Evolutionary conservation across 2,888 invertebrate genomes (phyloP).

Genomic region (Petrolisthes manimaculis): DNA sequence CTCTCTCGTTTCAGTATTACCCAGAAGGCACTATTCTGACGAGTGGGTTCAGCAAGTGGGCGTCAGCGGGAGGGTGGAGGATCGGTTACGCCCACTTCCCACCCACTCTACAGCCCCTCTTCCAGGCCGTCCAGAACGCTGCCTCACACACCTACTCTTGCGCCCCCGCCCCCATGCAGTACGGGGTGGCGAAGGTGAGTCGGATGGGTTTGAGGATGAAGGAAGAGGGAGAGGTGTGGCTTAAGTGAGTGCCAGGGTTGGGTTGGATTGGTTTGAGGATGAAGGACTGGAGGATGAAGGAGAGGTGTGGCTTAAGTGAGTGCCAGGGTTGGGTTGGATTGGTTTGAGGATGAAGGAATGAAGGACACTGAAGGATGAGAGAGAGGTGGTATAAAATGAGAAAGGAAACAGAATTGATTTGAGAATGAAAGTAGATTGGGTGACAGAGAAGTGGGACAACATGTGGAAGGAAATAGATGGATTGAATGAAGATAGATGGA

Average conservation of each 20-base stretch:
- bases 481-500: neutral
- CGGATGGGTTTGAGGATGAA: neutral
- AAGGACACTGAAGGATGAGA: neutral
- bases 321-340: neutral
- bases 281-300: neutral
- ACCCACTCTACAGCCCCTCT: conserved; percentile 60
- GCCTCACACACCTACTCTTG: conserved; percentile 71
- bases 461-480: neutral
- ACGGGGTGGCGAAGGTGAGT: conserved; percentile 66
- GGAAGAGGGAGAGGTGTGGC: neutral
- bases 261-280: neutral
- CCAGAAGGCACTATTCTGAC: conserved; percentile 65
- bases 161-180: conserved; percentile 67
- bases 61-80: conserved; percentile 66
- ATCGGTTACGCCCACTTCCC: conserved; percentile 65
- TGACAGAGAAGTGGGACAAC: no score
- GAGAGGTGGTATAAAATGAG: neutral
- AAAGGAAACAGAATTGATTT: neutral
- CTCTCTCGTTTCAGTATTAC: conserved; percentile 48
- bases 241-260: neutral
- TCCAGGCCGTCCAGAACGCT: conserved; percentile 65
- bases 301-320: neutral
- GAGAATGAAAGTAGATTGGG: neutral
- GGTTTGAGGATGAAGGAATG: neutral
- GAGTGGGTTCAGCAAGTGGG: conserved; percentile 65